Evolutionary conservation across 1,140 invertebrate genomes (phyloP).

Genomic region (Scaptomyza pallida): DNA sequence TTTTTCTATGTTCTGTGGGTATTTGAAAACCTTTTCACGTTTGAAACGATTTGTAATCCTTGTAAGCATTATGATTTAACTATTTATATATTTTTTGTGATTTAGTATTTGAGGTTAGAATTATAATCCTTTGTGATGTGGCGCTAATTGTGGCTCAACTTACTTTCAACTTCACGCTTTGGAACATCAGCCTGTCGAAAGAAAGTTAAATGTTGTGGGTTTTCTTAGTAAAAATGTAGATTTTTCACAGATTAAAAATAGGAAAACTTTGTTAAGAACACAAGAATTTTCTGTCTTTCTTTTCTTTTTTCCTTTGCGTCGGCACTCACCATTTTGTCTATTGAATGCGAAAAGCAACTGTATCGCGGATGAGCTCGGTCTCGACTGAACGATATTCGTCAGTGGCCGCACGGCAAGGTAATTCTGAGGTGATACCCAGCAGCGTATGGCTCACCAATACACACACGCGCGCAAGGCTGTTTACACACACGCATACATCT

Average conservation of each 20-base stretch:
- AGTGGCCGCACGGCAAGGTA: slow-evolving; percentile 81
- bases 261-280: slow-evolving; percentile 19
- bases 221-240: not conserved
- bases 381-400: slow-evolving; percentile 84
- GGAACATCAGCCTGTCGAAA: slow-evolving; percentile 83
- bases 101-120: slow-evolving; percentile 68
- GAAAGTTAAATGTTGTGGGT: slow-evolving; percentile 40
- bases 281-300: slow-evolving; percentile 26
- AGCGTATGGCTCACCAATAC: slow-evolving; percentile 33
- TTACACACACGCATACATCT: slow-evolving; percentile 11
- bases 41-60: not conserved
- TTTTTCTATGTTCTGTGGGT: not conserved
- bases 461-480: slow-evolving; percentile 54
- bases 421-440: slow-evolving; percentile 80
- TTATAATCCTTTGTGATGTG: slow-evolving; percentile 62
- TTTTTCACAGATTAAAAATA: slow-evolving; percentile 20
- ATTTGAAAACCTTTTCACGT: not conserved
- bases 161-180: slow-evolving; percentile 84
- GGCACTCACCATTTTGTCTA: slow-evolving; percentile 84
- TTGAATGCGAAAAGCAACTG: slow-evolving; percentile 83
- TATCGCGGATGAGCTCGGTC: slow-evolving; percentile 84
- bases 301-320: slow-evolving; percentile 5
- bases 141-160: slow-evolving; percentile 52
- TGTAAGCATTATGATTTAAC: not conserved
- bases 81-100: slow-evolving; percentile 2